Conservation (phyloP, 2,888 invertebrate genomes). For the Aspidiotus destructor region DNA sequence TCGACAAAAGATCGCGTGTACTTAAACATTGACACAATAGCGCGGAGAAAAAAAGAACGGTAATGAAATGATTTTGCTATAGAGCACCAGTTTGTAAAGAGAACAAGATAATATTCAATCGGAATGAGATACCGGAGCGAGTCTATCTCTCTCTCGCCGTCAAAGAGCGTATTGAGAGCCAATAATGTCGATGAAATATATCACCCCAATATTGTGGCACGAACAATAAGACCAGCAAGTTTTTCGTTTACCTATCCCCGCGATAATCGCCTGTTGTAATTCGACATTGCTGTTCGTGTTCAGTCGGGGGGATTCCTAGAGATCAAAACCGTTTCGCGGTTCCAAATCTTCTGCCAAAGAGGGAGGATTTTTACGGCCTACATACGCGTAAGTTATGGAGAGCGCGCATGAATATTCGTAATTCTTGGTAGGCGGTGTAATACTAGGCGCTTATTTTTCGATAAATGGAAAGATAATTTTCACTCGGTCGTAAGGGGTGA, state of each 20-base stretch:
- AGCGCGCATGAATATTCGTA: background rate
- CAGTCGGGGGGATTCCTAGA: background rate
- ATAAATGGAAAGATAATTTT: conserved; percentile 4
- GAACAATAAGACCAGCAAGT: background rate
- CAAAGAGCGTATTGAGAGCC: background rate
- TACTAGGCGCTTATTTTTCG: background rate
- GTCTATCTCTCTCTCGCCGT: no score
- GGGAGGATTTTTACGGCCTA: no score
- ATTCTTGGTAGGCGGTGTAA: background rate
- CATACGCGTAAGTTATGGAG: no score
- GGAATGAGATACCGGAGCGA: no score
- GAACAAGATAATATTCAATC: no score
- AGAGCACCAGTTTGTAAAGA: no score
- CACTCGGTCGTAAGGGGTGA: background rate
- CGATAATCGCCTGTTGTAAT: background rate
- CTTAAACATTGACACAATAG: no score
- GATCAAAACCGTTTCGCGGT: no score
- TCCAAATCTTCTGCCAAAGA: no score
- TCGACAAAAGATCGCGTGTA: no score
- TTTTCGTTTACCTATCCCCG: background rate
- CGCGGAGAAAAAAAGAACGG: no score
- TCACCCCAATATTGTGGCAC: background rate
- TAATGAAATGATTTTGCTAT: no score
- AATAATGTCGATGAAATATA: background rate
- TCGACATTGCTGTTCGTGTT: background rate